Evolutionary conservation across 2,888 invertebrate species (phyloP).

Genomic region (Clusia tigrina): DNA sequence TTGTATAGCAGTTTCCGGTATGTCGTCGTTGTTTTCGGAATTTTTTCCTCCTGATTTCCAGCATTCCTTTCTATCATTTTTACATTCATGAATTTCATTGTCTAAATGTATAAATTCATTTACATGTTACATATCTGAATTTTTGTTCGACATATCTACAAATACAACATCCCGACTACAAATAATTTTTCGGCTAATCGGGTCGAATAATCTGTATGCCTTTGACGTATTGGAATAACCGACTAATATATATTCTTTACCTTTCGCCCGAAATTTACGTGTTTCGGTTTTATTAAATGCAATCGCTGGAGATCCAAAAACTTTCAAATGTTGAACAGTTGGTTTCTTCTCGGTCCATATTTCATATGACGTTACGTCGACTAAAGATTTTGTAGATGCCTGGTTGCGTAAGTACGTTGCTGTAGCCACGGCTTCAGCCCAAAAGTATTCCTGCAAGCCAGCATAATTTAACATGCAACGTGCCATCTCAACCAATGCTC

Average conservation of each 20-base stretch:
- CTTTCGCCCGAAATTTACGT: constrained; percentile 13
- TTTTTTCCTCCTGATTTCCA: too few relatives aligned
- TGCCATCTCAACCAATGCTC: constrained; percentile 27
- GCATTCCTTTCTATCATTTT: neutral
- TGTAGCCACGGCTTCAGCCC: too few relatives aligned
- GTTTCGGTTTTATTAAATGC: constrained; percentile 10
- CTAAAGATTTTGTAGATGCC: neutral
- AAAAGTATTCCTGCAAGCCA: constrained; percentile 17
- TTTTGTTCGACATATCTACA: too few relatives aligned
- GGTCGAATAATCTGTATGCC: constrained; percentile 29
- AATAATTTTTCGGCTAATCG: constrained; percentile 18
- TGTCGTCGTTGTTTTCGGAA: too few relatives aligned
- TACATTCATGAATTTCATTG: neutral
- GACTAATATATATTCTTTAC: constrained; percentile 13
- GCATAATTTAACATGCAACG: constrained; percentile 26
- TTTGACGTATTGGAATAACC: constrained; percentile 31
- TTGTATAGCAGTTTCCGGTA: too few relatives aligned
- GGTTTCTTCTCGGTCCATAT: constrained; percentile 29
- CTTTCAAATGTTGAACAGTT: constrained; percentile 24
- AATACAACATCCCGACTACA: constrained; percentile 8
- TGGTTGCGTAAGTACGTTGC: constrained; percentile 31
- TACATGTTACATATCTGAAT: too few relatives aligned
- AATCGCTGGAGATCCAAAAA: constrained; percentile 26
- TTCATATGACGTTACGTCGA: constrained; percentile 27
- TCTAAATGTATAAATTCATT: too few relatives aligned